phyloP scores from a whole-genome alignment of 1,140 invertebrate species.

The Leptinotarsa defecta region DNA sequence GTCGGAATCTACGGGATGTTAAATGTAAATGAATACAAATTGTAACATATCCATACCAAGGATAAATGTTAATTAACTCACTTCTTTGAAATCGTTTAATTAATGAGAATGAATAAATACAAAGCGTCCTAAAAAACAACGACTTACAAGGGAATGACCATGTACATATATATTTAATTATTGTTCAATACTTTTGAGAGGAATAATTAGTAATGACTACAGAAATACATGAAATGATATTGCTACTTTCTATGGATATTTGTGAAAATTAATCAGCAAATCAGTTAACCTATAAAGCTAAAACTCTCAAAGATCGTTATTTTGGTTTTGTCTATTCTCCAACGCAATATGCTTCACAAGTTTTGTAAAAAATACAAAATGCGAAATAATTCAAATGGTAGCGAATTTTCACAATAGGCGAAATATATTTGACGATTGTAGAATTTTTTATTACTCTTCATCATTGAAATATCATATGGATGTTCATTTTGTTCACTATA shows the following conservation, averaged over 20 bases:
- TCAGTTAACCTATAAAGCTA: too few relatives aligned
- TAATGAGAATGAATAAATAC: conserved; percentile 1
- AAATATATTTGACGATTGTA: too few relatives aligned
- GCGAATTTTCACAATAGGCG: too few relatives aligned
- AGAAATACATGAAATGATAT: not conserved
- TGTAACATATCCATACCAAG: not conserved
- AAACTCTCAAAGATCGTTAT: too few relatives aligned
- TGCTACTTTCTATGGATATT: not conserved
- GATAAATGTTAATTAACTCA: not conserved
- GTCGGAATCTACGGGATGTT: too few relatives aligned
- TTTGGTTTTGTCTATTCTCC: too few relatives aligned
- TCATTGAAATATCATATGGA: too few relatives aligned
- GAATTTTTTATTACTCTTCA: too few relatives aligned
- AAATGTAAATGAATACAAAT: not conserved
- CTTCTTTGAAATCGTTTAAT: not conserved
- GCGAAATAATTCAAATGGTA: too few relatives aligned
- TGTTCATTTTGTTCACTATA: not conserved
- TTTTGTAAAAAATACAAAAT: too few relatives aligned
- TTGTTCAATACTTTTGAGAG: not conserved
- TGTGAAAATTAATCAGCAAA: too few relatives aligned
- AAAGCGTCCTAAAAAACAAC: not conserved
- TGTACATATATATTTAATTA: conserved; percentile 7
- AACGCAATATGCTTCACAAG: too few relatives aligned
- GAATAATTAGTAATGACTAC: not conserved
- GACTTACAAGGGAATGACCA: not conserved